Base-by-base conservation (phyloP, 1,140 invertebrate genomes). In the Diploscapter pachys region DNA sequence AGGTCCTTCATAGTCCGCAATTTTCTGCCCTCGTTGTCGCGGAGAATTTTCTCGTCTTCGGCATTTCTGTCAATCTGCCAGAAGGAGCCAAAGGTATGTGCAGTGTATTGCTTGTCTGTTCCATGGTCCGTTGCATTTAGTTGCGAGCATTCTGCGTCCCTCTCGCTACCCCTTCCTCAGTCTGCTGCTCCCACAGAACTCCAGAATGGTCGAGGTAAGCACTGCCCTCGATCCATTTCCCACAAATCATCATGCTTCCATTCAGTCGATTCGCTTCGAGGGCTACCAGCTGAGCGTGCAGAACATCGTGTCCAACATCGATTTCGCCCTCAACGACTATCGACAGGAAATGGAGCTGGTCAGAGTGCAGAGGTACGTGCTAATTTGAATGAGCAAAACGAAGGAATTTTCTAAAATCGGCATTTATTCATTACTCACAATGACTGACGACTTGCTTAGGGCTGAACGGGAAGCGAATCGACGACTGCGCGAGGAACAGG, bases 401-500 rank as follows among this genome's bases (percentile, higher is more conserved):
- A 31, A 59, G 57, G 57, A 8, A 13, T 31, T 8, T 65, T 65
- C 8, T 8, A 65, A 31, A 65, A 8, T 9, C 8, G 0, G 6
- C 31, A 31, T 31, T 31, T 31, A 31, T 31, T 31, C 31, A 31
- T 31, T 31, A 31, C 31, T 31, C 31, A 31, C 31, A 31, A 31
- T 31, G 9, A 65, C 8, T 9, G 8, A 31, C 1, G 31, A 65
- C 8, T 9, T 9, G 8, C 51, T 65, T 50, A 65, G 51, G 48
- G 66, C 66, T 48, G 52, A 68, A 2, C 48, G 66, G 5, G 66
- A 68, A 55, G 66, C 53, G 50, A 68, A 68, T 55, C 66, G 57
- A 48, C 66, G 66, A 8, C 53, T 68, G 52, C 66, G 66, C 66
- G 66, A 68, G 51, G 66, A 68, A 48, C 66, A 68, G 50, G 66